Conservation (phyloP, 2,888 invertebrate genomes). For the Nomada lathburiana region DNA sequence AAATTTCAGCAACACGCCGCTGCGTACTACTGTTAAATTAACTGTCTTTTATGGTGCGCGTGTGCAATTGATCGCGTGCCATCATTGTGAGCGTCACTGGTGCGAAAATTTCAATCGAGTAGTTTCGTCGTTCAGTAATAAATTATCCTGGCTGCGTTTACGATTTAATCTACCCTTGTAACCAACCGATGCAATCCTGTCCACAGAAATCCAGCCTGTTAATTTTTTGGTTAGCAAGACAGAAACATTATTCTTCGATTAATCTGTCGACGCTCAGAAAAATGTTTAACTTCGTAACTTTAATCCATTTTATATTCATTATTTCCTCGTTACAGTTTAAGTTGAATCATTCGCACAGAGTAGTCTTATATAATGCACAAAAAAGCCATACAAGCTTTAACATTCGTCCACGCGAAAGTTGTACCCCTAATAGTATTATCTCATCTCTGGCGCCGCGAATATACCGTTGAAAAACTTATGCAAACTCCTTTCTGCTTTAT, state of each 20-base stretch:
- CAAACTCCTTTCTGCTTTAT: background rate
- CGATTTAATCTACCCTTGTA: conserved; percentile 14
- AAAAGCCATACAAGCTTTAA: background rate
- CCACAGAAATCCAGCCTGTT: background rate
- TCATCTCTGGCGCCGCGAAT: background rate
- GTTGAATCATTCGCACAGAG: too few relatives aligned
- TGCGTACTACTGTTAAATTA: conserved; percentile 35
- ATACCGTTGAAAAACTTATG: background rate
- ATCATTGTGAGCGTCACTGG: background rate
- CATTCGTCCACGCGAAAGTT: background rate
- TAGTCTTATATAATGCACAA: background rate
- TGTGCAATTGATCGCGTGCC: conserved; percentile 4
- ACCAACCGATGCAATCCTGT: background rate
- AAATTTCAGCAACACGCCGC: conserved; percentile 29
- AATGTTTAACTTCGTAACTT: background rate
- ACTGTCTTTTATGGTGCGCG: conserved; percentile 2
- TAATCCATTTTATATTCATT: too few relatives aligned
- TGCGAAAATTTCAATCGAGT: conserved; percentile 23
- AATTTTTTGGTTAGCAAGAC: background rate
- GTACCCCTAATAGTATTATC: background rate
- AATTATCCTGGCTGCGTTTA: conserved; percentile 12
- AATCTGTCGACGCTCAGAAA: too few relatives aligned
- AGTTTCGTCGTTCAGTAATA: conserved; percentile 19
- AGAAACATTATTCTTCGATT: too few relatives aligned
- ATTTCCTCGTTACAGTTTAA: too few relatives aligned